A percentile compares a stretch with the other conserved stretches of the same genome.
Conservation (phyloP, 2,113 vertebrate genomes). For the Bubalus kerabau region DNA sequence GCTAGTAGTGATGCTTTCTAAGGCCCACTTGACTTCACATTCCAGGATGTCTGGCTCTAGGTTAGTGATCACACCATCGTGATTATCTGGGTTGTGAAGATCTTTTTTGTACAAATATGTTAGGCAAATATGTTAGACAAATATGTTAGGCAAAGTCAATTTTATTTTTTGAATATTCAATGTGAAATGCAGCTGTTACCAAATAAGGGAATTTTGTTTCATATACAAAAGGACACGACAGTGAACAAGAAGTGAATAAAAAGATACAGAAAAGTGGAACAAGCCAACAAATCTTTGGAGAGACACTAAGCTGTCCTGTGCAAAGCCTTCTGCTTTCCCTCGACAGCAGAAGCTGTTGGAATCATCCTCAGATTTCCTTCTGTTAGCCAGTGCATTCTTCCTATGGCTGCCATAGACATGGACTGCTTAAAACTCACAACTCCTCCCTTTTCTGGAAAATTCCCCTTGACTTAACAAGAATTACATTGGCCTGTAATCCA, state of each 20-base stretch:
- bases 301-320: background rate
- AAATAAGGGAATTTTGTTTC: background rate
- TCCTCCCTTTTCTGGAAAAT: background rate
- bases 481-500: background rate
- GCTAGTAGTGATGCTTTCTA: too few relatives aligned
- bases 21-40: too few relatives aligned
- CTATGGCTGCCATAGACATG: background rate
- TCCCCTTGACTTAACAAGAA: background rate
- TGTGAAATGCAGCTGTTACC: background rate
- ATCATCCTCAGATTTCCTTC: background rate
- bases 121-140: background rate
- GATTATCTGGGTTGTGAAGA: too few relatives aligned
- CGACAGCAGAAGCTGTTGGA: background rate
- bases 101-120: too few relatives aligned
- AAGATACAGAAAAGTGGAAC: background rate
- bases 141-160: background rate
- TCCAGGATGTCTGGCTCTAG: too few relatives aligned
- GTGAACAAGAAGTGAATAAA: background rate
- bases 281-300: background rate
- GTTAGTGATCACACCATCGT: too few relatives aligned
- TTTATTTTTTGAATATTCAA: background rate
- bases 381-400: background rate
- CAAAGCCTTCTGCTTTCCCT: background rate
- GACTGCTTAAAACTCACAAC: background rate
- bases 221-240: background rate